Base-by-base conservation (phyloP, 1,140 invertebrate species). In the Notospermus geniculatus region DNA sequence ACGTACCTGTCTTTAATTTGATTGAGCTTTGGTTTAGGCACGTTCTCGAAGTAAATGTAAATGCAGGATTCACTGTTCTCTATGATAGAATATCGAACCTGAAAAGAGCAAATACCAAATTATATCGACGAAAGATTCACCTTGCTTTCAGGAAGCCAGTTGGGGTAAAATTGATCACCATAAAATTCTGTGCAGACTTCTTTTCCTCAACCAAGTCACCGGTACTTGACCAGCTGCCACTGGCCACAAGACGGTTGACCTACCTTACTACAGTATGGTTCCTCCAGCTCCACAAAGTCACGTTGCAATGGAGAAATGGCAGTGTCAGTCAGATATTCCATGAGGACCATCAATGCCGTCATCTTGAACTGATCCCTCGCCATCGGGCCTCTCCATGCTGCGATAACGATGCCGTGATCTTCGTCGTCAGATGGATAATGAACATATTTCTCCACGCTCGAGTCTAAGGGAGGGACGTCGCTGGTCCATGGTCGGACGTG, bases 371-470 rank as follows among this genome's bases (percentile, higher is more conserved):
- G 76, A 65, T 78, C 78, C 76, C 74, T 75, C 7, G 73, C 78
- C n/a, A 55, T 28, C 0, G 92, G 91, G n/a, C 92, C 92, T 66
- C 91, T 82, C 89, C 91, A 95, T 0, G 86, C 90, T 63, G 91
- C 85, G 61, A 84, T 80, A 25, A 94, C 89, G 67, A 93, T 81
- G 27, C 92, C 93, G 82, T 90, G 89, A 62, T 88, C 88, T 76
- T 93, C 92, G 59, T 91, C 89, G 77, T 95, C 92, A 50, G 88
- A 88, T 0, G 93, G 90, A 84, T 91, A 95, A 60, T 84, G 81
- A 22, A 86, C 71, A 63, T 79, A 65, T 45, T 78, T 65, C 39
- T 76, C 71, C 1, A 88, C 82, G 66, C 83, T 82, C 71, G 85
- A 66, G 54, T 74, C 68, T 15, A 91, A 76, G 0, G 87, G 85